Percentiles rank a stretch among this genome's conserved stretches.
These are phyloP conservation scores for Paralvinella palmiformis DNA, from an alignment of 1,140 invertebrate genomes.

Conservation along the genomic window DNA sequence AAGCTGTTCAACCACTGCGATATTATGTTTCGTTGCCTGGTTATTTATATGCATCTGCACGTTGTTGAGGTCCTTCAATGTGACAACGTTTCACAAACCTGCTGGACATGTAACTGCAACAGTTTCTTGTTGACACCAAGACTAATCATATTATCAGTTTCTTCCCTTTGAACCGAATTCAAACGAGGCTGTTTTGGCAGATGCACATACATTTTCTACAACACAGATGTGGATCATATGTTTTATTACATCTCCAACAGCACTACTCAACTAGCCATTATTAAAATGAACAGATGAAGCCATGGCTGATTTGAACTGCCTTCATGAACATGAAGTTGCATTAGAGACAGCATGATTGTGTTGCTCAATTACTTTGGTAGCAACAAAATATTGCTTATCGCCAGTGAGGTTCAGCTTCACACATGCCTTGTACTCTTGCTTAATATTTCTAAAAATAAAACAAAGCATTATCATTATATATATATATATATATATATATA, in stretches of 20 bases:
- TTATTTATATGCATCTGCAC: neutral
- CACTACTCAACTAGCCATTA: neutral
- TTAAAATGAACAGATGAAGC: too few relatives aligned
- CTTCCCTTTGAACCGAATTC: neutral
- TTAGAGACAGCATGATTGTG: neutral
- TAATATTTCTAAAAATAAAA: neutral
- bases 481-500: too few relatives aligned
- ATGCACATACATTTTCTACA: constrained; percentile 2
- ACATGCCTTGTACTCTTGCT: constrained; percentile 14
- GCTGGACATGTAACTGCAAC: neutral
- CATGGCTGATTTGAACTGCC: too few relatives aligned
- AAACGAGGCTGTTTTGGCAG: neutral
- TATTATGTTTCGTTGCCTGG: neutral
- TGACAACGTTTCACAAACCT: neutral
- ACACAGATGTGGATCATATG: neutral
- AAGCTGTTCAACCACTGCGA: constrained; percentile 1
- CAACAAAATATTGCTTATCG: too few relatives aligned
- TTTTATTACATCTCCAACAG: neutral
- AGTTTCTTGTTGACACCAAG: constrained; percentile 3
- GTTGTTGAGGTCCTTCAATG: neutral
- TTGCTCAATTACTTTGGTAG: too few relatives aligned
- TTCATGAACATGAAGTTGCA: too few relatives aligned
- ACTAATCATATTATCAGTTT: neutral
- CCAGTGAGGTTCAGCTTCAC: neutral
- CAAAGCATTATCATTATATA: too few relatives aligned